phyloP scores from a whole-genome alignment of 2,113 vertebrate genomes.

The Elgaria multicarinata region DNA sequence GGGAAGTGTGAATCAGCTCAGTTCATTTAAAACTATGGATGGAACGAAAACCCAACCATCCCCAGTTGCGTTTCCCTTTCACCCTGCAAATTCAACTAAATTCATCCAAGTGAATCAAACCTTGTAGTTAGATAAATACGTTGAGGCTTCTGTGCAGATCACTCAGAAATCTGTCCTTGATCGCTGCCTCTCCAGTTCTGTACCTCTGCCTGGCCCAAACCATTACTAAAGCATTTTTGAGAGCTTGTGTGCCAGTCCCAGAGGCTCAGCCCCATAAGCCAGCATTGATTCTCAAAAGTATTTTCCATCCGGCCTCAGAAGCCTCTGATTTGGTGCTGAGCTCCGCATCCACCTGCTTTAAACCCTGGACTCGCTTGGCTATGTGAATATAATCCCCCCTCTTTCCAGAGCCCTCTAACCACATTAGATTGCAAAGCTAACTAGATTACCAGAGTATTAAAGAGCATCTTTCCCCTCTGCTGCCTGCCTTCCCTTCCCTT shows the following conservation, averaged over 20 bases:
- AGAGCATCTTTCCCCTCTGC: fast-evolving
- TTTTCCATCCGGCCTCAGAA: not conserved
- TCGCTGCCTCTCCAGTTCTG: not conserved
- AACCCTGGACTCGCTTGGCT: not conserved
- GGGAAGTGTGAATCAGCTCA: not conserved
- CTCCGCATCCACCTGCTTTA: not conserved
- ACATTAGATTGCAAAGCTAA: slow-evolving; percentile 60
- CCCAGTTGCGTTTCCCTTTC: not conserved
- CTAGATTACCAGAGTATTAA: slow-evolving; percentile 62
- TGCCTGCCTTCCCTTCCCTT: not conserved
- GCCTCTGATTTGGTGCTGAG: not conserved
- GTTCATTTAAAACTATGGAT: not conserved
- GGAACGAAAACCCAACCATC: not conserved
- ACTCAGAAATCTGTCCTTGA: not conserved
- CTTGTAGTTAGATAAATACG: fast-evolving
- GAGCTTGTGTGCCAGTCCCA: fast-evolving
- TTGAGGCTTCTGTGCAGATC: not conserved
- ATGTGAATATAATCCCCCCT: slow-evolving; percentile 9
- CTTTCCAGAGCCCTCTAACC: slow-evolving; percentile 53
- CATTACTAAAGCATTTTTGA: fast-evolving
- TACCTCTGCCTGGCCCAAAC: fast-evolving
- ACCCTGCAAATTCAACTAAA: not conserved
- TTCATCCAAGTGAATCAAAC: not conserved
- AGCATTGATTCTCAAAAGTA: fast-evolving
- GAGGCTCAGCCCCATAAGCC: not conserved